These are phyloP conservation scores for Metaphire vulgaris DNA, from an alignment of 1,140 invertebrate species.

Conservation along the genomic window DNA sequence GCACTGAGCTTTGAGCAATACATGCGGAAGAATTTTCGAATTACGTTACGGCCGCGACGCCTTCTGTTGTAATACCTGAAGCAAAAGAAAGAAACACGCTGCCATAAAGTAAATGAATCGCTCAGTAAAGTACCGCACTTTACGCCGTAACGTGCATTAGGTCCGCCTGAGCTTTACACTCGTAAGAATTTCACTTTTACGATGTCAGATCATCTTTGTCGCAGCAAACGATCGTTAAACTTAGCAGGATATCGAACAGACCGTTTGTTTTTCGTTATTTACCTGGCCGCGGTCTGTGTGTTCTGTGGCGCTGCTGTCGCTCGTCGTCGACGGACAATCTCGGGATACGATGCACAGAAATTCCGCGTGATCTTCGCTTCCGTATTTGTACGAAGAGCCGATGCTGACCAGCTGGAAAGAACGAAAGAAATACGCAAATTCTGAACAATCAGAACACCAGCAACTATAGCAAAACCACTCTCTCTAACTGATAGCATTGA, in stretches of 20 bases:
- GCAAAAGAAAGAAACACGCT: neutral
- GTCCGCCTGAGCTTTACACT: neutral
- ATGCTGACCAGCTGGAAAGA: slow-evolving; percentile 81
- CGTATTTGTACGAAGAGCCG: slow-evolving; percentile 93
- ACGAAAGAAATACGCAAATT: neutral
- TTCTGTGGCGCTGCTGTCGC: neutral
- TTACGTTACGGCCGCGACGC: neutral
- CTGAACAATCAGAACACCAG: too few species aligned
- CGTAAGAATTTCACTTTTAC: neutral
- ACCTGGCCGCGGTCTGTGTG: neutral
- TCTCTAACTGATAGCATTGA: too few species aligned
- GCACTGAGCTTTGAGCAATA: neutral
- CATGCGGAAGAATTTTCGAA: neutral
- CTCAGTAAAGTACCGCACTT: neutral
- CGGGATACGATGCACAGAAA: slow-evolving; percentile 96
- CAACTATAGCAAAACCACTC: too few species aligned
- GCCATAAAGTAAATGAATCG: neutral
- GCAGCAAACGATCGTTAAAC: too few species aligned
- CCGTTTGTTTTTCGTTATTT: too few species aligned
- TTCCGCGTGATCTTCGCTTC: slow-evolving; percentile 91
- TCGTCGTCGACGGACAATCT: slow-evolving; percentile 60
- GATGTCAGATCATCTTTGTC: neutral
- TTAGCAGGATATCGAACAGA: too few species aligned
- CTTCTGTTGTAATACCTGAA: neutral
- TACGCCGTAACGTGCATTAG: neutral